Conservation (phyloP, 2,888 invertebrate species). For the Tetragonisca angustula region DNA sequence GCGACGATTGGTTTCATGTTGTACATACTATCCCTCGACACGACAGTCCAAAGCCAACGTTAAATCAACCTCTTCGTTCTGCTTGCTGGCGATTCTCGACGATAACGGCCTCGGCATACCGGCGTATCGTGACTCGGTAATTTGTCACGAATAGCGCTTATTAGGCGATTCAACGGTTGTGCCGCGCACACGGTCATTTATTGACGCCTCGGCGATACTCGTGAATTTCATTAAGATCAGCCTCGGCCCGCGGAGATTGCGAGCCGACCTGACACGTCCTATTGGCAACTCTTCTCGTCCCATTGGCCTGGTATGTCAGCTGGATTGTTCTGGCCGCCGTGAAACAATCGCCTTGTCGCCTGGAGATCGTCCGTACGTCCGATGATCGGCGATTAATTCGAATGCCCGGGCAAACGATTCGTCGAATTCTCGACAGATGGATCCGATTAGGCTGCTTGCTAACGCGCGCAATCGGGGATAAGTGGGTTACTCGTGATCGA, state of each 20-base stretch:
- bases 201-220: constrained; percentile 79
- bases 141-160: constrained; percentile 83
- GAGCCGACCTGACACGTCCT: constrained; percentile 40
- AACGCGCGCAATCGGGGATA: background rate
- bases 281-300: constrained; percentile 23
- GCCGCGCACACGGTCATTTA: constrained; percentile 78
- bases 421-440: background rate
- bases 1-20: constrained; percentile 76
- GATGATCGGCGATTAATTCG: constrained; percentile 44
- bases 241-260: constrained; percentile 72
- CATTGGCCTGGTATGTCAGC: constrained; percentile 41
- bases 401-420: constrained; percentile 4
- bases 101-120: constrained; percentile 78
- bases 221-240: constrained; percentile 80
- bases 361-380: background rate
- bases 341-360: constrained; percentile 24
- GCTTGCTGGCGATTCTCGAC: constrained; percentile 11
- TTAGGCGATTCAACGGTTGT: constrained; percentile 81
- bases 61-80: constrained; percentile 58
- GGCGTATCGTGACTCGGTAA: constrained; percentile 80
- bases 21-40: constrained; percentile 70
- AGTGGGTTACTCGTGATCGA: background rate
- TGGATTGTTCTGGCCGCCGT: constrained; percentile 14
- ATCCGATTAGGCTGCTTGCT: background rate
- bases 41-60: constrained; percentile 77